Evolutionary conservation across 2,797 vertebrate species (phyloP), one percentile per base, ranked within the genome.

Genomic region (Alca torda): DNA sequence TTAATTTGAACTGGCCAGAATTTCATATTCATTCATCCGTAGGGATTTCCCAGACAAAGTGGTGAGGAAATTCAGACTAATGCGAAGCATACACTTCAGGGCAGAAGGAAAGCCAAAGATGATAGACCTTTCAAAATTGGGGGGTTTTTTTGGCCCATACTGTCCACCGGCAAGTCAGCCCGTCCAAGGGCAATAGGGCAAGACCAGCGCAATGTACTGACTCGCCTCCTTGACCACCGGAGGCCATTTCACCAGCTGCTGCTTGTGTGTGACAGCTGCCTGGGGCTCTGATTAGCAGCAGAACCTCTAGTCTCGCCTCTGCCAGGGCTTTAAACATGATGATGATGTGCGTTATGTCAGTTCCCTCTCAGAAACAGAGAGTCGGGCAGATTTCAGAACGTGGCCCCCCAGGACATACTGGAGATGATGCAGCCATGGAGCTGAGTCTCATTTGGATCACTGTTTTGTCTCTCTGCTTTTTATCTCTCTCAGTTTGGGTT

Each of bases 231-330:
- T 41, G 59, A 31, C 25, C 45, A 60, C 15, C 61, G 53, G 72
- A 69, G 68, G 53, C 87, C 53, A 39, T 93, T 82, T 88, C 79
- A 65, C 76, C 79, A 78, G 76, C 68, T 69, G 46, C 83, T 81
- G 33, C 57, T 59, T 43, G 46, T 54, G 50, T 56, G 80, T 87
- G 41, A 51, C 73, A 94, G 73, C 81, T 87, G 59, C 59, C 90
- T 5, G 26, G 56, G n/a, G 30, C 48, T 78, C 63, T 75, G 53
- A 48, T 69, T 26, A 75, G 53, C 37, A 75, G 45, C 64, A 84
- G 41, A 72, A 50, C 28, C 67, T 89, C 73, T 43, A 25, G 6
- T 39, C 64, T 83, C 1, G 2, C 48, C 60, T 74, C 74, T 93
- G 68, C 84, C 57, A 68, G 61, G 87, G 33, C 61, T 74, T 59